Percentiles rank a stretch among this genome's conserved stretches.
phyloP scores from a whole-genome alignment of 2,797 vertebrate genomes.

The Oceanodroma leucorhoa region DNA sequence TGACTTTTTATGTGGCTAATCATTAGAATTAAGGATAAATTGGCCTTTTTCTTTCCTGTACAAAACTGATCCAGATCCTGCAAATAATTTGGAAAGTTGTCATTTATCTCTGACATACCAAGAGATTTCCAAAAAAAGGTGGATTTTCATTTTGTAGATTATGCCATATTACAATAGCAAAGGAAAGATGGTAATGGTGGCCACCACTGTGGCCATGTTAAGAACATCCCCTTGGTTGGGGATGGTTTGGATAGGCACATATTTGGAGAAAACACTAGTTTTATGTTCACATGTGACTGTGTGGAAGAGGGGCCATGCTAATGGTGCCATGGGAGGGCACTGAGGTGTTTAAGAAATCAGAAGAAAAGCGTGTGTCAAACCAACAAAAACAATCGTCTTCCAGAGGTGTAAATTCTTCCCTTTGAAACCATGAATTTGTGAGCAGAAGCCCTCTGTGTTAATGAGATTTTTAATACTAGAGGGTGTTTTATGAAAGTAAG shows the following conservation, averaged over 20 bases:
- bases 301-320: not conserved
- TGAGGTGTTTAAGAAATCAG: not conserved
- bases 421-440: not conserved
- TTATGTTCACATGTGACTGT: not conserved
- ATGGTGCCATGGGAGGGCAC: not conserved
- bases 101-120: not conserved
- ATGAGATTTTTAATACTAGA: not conserved
- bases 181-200: not conserved
- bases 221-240: not conserved
- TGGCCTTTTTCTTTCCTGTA: not conserved
- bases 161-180: accelerated
- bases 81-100: not conserved
- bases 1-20: not conserved
- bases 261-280: not conserved
- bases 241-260: not conserved
- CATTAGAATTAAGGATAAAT: not conserved
- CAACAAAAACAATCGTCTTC: accelerated
- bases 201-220: not conserved
- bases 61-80: not conserved
- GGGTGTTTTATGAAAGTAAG: not conserved
- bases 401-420: not conserved
- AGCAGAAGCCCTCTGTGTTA: not conserved
- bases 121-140: not conserved
- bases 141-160: not conserved
- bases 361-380: not conserved